phyloP scores from a whole-genome alignment of 1,140 invertebrate species.

The Drosophila kurseongensis region DNA sequence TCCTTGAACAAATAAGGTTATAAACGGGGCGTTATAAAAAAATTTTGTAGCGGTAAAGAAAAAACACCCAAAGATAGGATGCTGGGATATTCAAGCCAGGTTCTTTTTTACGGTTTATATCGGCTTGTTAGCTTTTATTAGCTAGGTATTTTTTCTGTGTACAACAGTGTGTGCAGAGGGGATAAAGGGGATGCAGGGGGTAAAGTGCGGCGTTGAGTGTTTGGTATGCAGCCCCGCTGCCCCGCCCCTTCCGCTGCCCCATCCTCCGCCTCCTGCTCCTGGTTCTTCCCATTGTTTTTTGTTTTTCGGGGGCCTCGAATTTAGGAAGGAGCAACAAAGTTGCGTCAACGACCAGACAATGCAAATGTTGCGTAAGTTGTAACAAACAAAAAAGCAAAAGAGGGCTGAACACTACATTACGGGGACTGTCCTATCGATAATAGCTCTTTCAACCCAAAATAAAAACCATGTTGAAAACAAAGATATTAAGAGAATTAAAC shows the following conservation, averaged over 20 bases:
- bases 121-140: no score
- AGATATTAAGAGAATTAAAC: no score
- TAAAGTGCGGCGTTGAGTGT: slow-evolving; percentile 78
- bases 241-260: neutral
- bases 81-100: no score
- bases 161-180: slow-evolving; percentile 50
- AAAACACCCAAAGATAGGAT: no score
- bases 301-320: slow-evolving; percentile 28
- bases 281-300: slow-evolving; percentile 43
- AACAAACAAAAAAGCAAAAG: slow-evolving; percentile 18
- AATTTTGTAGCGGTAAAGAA: no score
- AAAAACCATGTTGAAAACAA: no score
- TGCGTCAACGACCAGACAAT: slow-evolving; percentile 45
- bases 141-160: neutral
- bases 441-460: neutral
- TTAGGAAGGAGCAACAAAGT: slow-evolving; percentile 51
- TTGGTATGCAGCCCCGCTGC: slow-evolving; percentile 63
- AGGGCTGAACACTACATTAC: slow-evolving; percentile 16
- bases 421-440: slow-evolving; percentile 8
- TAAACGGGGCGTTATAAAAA: no score
- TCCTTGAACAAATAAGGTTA: no score
- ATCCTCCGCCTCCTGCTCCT: slow-evolving; percentile 5
- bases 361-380: slow-evolving; percentile 46
- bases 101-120: no score
- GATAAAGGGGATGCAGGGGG: slow-evolving; percentile 45